Evolutionary conservation across 2,888 invertebrate genomes (phyloP), one percentile per base, ranked within the genome.

Genomic region (Hemistola chrysoprasaria): DNA sequence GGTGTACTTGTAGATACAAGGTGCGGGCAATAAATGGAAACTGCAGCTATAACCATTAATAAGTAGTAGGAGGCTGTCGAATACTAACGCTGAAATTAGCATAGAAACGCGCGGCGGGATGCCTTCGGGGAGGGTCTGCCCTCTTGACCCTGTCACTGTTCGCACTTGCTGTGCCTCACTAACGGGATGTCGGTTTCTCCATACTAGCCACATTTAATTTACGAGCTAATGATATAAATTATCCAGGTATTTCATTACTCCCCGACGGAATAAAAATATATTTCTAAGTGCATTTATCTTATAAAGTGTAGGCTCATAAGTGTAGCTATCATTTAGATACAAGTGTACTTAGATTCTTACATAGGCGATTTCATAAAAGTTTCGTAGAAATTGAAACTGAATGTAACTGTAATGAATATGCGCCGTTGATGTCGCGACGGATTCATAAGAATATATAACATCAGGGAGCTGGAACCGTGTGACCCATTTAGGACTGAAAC

Each of bases 401-500:
- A 20, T 24, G 8, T 21, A 11, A 9, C 25, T 25, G 11, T 16
- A 16, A 3, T 16, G 39, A 46, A 47, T 53, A 59, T 58, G 51
- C 49, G 60, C 55, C 60, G 64, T 59, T 65, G 56, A 55, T 62
- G 60, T 71, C 69, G 72, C 72, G 68, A 71, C 71, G 61, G 65
- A 65, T 68, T 65, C 63, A 78, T 74, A 82, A 82, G 79, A 81
- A 81, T 71, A n/a, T n/a, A 16, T 16, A 16, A 4, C 16, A 16
- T 71, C 71, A 66, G 73, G 80, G 77, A 76, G 74, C 71, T 76
- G 76, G 71, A 81, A 86, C 86, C 87, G 88, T 88, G 88, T 86
- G 87, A 88, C 87, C 88, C 87, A 87, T 88, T 87, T 86, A 84
- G 76, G 60, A 65, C 71, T 73, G 71, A 72, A 86, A 88, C 88